Base-by-base conservation (phyloP, 2,797 vertebrate genomes). In the Nyctalus aviator region DNA sequence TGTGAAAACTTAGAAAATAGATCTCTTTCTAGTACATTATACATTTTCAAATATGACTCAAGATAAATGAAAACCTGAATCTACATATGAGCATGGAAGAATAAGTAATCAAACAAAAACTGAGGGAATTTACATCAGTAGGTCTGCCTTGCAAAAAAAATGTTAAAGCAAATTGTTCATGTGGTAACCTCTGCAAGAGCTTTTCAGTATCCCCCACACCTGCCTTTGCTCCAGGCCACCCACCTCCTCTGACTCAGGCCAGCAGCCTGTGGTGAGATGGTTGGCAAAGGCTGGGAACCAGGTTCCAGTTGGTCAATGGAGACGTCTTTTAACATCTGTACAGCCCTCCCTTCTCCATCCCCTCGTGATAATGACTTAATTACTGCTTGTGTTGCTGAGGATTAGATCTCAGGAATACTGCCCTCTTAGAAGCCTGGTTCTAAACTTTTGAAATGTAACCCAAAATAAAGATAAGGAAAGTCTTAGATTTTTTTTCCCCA, bases 401-500 rank as follows among this genome's bases (percentile, higher is more conserved):
- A 90, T 30, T 27, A 25, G 30, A 32, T 88, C 73, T 88, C 5
- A 55, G 66, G 55, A 94, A 21, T 53, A 77, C 17, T 64, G 23
- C 12, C 14, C 48, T 55, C 68, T 88, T 66, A n/a, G 44, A 90
- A 85, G 64, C 20, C 46, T 82, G 48, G 48, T 44, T 85, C 50
- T 85, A 20, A 59, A 84, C 15, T 62, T 95, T 32, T 20, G 7
- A 69, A 92, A 44, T 73, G 64, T 86, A 93, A 90, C 84, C 27
- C 11, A 88, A 92, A 92, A 48, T 35, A 75, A 94, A 44, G 8
- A 62, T 71, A 84, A 94, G 53, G 35, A 76, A 90, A 57, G 12
- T n/a, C 76, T 82, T 48, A 83, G 35, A 72, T 68, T 78, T 68
- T 78, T 94, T 79, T 81, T 89, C 44, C 64, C 44, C 64, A 73